Conservation (phyloP, 2,113 vertebrate species). For the Amphilophus citrinellus region DNA sequence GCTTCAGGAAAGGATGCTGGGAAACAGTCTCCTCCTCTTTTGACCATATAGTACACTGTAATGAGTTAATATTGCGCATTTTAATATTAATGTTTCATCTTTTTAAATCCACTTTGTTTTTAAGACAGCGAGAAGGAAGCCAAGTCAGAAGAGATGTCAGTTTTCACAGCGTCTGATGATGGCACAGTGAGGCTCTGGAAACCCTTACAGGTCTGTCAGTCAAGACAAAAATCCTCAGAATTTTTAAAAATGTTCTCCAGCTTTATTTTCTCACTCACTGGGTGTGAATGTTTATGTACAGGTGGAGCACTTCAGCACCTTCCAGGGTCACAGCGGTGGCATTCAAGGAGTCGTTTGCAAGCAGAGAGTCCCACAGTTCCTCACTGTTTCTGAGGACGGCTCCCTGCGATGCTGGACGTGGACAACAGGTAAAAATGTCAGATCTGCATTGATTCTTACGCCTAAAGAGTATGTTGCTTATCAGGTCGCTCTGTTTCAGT, state of each 20-base stretch:
- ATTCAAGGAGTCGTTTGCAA: slow-evolving; percentile 61
- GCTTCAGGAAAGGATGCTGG: neutral
- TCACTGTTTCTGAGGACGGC: slow-evolving; percentile 79
- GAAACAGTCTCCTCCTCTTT: neutral
- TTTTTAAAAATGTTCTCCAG: neutral
- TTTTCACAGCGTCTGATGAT: slow-evolving; percentile 80
- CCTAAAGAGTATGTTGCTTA: neutral
- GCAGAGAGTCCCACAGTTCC: slow-evolving; percentile 53
- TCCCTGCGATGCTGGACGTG: slow-evolving; percentile 75
- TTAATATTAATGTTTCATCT: neutral
- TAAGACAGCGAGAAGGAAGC: slow-evolving; percentile 40
- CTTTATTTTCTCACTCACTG: neutral
- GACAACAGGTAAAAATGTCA: slow-evolving; percentile 41
- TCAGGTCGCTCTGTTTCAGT: neutral
- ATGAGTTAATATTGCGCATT: neutral
- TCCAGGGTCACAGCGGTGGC: slow-evolving; percentile 75
- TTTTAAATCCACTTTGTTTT: slow-evolving; percentile 3
- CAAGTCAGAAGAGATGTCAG: slow-evolving; percentile 63
- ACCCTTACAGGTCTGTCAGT: slow-evolving; percentile 76
- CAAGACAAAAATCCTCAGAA: neutral
- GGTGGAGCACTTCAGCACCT: slow-evolving; percentile 78
- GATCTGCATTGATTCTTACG: neutral
- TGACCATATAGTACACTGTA: neutral
- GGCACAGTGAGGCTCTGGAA: slow-evolving; percentile 80
- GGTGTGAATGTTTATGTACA: slow-evolving; percentile 10